Conservation (phyloP, 1,140 invertebrate genomes). For the Caenorhabditis tropicalis region DNA sequence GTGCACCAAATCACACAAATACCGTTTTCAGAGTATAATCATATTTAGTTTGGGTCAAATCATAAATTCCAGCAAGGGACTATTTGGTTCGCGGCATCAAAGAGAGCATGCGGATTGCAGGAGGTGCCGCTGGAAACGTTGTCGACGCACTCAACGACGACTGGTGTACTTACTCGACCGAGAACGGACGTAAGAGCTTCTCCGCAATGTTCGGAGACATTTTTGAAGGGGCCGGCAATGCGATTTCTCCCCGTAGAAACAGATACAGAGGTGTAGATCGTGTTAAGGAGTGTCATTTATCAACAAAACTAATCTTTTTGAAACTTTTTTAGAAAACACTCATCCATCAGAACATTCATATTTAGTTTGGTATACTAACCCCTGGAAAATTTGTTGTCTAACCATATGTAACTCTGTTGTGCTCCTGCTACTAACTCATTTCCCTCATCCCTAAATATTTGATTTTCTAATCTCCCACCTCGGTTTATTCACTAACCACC, state of each 20-base stretch:
- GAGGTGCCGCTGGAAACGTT: slow-evolving; percentile 9
- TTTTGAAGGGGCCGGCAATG: slow-evolving; percentile 33
- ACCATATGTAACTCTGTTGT: background rate
- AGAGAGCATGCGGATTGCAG: slow-evolving; percentile 37
- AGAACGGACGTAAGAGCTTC: slow-evolving; percentile 37
- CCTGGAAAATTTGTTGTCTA: background rate
- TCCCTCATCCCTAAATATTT: no score
- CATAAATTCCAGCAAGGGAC: slow-evolving; percentile 27
- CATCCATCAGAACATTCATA: no score
- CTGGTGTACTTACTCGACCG: background rate
- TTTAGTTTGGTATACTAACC: background rate
- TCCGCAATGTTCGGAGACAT: slow-evolving; percentile 30
- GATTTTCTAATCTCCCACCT: background rate
- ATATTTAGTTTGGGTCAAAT: slow-evolving; percentile 19
- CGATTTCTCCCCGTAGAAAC: slow-evolving; percentile 11
- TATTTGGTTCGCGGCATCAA: slow-evolving; percentile 38
- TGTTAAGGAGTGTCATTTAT: background rate
- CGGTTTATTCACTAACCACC: background rate
- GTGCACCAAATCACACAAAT: background rate
- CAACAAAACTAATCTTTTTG: background rate
- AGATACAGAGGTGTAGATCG: slow-evolving; percentile 15
- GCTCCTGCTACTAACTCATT: background rate
- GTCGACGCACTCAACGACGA: background rate
- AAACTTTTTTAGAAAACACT: background rate
- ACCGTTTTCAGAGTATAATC: background rate